Evolutionary conservation across 2,888 invertebrate genomes (phyloP), one percentile per base, ranked within the genome.

Genomic region (Dermolepida albohirtum): DNA sequence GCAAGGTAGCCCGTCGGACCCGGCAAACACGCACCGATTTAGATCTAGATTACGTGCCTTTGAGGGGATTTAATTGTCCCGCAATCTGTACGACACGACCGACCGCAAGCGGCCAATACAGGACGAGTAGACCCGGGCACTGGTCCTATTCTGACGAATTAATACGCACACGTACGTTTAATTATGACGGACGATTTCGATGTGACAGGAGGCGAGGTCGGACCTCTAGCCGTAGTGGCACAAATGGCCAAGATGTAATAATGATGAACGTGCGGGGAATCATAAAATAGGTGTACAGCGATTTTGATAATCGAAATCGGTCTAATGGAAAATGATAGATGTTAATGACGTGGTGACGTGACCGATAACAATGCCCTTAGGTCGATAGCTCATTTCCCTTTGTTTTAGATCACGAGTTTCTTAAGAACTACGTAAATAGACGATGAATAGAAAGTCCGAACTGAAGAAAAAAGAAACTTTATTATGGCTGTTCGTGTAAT

Each of bases 1-100:
- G 34, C 34, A 10, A 34, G 10, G 8, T 34, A 34, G 6, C 6
- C 34, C 34, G 34, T 1, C 34, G 34, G 34, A 34, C 34, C 34
- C 6, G 34, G 34, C 34, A 34, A 34, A 34, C 57, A 57, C 57
- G 57, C 57, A 57, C 57, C 17, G 57, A 57, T 57, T 27, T 43
- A 8, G 57, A 57, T 57, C 57, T 57, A 57, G 57, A 57, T 57
- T 43, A 57, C 17, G 43, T 43, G 27, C 57, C 12, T 57, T 44
- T 57, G 44, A 12, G 55, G 12, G 29, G 57, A 57, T 44, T 57
- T 57, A 57, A 57, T 57, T 57, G 57, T 57, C 43, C 57, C 57
- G 43, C 43, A 57, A 43, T 57, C 27, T 44, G 57, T 57, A 57
- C 43, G 44, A 57, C 57, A 57, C 27, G 44, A 41, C 17, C 57